Evolutionary conservation across 1,140 invertebrate genomes (phyloP).

Genomic region (Heterodera schachtii): DNA sequence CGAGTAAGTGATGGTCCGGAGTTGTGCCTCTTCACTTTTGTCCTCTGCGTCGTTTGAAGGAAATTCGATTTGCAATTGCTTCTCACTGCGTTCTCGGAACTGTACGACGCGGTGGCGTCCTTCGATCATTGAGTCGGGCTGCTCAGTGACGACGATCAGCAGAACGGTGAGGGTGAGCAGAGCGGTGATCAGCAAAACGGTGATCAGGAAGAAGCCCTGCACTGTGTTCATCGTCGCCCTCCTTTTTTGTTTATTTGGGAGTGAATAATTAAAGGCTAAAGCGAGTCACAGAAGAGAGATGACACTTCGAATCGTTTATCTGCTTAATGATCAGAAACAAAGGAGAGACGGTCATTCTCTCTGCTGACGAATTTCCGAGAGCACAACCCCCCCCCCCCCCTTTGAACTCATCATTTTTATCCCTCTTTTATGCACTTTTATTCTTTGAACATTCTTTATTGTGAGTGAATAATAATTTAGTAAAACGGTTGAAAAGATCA

Average conservation of each 20-base stretch:
- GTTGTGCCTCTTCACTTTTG: conserved; percentile 20
- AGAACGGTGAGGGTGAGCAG: conserved; percentile 20
- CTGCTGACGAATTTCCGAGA: not conserved
- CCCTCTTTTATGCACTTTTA: not conserved
- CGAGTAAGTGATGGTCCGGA: conserved; percentile 10
- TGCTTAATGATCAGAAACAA: too few relatives aligned
- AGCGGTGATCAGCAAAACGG: conserved; percentile 25
- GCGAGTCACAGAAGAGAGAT: not conserved
- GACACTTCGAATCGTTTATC: too few relatives aligned
- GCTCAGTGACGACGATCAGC: conserved; percentile 22
- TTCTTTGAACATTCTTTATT: too few relatives aligned
- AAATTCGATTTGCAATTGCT: not conserved
- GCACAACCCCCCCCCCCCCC: not conserved
- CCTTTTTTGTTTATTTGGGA: not conserved
- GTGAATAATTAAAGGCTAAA: not conserved
- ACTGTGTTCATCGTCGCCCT: conserved; percentile 21
- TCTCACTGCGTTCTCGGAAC: not conserved
- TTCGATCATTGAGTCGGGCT: conserved; percentile 25
- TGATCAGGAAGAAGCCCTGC: conserved; percentile 24
- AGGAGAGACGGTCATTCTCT: not conserved
- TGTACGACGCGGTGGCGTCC: not conserved
- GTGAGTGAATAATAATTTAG: too few relatives aligned
- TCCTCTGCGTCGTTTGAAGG: not conserved
- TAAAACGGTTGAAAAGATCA: too few relatives aligned
- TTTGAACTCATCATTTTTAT: not conserved